Base-by-base conservation (phyloP, 2,797 vertebrate species). In the Pipistrellus nathusii region DNA sequence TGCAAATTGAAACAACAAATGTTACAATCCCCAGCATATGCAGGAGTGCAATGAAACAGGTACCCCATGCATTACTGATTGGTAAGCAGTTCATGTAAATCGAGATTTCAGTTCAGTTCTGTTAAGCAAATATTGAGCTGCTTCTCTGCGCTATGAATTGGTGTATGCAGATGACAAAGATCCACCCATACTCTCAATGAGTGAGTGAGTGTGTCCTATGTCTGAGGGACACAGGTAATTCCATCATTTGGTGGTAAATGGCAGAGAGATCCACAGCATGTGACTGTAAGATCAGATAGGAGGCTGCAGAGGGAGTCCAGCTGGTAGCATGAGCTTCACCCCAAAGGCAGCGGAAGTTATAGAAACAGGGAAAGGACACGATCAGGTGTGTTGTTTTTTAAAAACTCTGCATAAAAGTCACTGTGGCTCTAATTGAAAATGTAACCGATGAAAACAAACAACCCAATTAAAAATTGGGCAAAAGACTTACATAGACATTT, bases 1-100 rank as follows among this genome's bases (percentile, higher is more conserved):
- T 85, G 85, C 62, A 95, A 91, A 88, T 90, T 75, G 38, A 96
- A 94, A 88, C 77, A 90, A 93, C 91, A 84, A 94, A 95, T 73
- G 62, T 91, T 90, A 72, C 30, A 92, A 95, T 95, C 95, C 85
- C 53, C 73, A 86, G 51, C n/a, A 77, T 62, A 85, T 78, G 69
- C 59, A 82, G 80, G 44, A 71, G 46, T 90, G 48, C 21, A 41
- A 1, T 82, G 68, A 93, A 93, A 76, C 46, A 76, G 73, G 82
- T 76, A 93, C 46, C 25, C 46, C 23, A 6, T 75, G 84, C 32
- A 59, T 93, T 86, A 48, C 69, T 75, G 81, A 93, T 41, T 83
- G 59, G 77, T 64, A 78, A 91, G 44, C 75, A 77, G 17, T 76
- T 91, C 66, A 55, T 68, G 53, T 55, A 94, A 85, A 93, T 75